phyloP scores from a whole-genome alignment of 2,888 invertebrate species.

The Punctoribates punctum region DNA sequence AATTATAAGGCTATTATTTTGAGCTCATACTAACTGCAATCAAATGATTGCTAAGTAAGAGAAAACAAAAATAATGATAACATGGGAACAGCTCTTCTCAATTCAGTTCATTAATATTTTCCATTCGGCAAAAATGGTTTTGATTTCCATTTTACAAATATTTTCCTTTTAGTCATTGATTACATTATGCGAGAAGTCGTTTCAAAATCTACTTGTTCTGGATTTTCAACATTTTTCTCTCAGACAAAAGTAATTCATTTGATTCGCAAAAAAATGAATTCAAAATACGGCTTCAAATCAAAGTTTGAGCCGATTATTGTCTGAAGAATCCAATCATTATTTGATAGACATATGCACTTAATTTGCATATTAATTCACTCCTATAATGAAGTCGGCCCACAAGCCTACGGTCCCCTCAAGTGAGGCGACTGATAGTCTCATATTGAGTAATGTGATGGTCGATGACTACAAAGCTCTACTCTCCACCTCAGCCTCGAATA shows the following conservation, averaged over 20 bases:
- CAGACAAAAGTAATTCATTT: too few species aligned
- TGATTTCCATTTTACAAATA: background rate
- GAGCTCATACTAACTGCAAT: constrained; percentile 21
- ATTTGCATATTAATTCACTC: constrained; percentile 31
- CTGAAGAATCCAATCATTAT: background rate
- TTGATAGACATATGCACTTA: constrained; percentile 16
- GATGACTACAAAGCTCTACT: background rate
- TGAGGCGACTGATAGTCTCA: constrained; percentile 13
- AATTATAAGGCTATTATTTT: constrained; percentile 32
- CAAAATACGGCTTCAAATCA: too few species aligned
- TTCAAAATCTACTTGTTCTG: too few species aligned
- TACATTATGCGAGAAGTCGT: too few species aligned
- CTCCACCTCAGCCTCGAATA: constrained; percentile 27
- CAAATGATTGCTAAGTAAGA: constrained; percentile 16
- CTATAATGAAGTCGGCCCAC: background rate
- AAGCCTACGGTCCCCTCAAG: background rate
- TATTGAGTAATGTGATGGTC: background rate
- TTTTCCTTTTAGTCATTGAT: constrained; percentile 11
- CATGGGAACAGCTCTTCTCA: constrained; percentile 3
- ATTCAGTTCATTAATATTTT: background rate
- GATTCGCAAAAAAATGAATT: too few species aligned
- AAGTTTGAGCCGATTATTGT: too few species aligned
- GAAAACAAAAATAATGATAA: constrained; percentile 6
- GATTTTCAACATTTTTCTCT: too few species aligned
- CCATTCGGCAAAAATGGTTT: background rate